Evolutionary conservation across 2,113 vertebrate species (phyloP).

Genomic region (Anthoscopus minutus): DNA sequence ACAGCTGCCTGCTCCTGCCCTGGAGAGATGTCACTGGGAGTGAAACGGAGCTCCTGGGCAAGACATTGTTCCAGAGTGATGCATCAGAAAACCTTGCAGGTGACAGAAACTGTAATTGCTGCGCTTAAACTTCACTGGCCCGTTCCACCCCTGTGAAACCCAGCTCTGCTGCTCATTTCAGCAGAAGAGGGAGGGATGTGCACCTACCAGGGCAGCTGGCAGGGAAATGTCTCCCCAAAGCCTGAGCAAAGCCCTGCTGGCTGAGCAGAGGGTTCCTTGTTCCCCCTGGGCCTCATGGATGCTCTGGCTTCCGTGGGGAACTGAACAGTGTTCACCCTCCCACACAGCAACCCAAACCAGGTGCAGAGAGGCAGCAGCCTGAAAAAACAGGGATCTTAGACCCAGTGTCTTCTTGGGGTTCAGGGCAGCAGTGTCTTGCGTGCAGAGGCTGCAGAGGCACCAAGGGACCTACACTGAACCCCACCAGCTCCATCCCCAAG

Average conservation of each 20-base stretch:
- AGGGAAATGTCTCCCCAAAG: background rate
- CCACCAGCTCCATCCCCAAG: background rate
- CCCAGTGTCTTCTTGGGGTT: background rate
- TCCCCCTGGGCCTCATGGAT: accelerated
- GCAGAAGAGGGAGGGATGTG: background rate
- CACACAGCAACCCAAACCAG: background rate
- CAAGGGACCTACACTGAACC: background rate
- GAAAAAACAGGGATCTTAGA: background rate
- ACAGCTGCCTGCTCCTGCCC: background rate
- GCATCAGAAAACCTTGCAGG: background rate
- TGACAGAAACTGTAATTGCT: slow-evolving; percentile 38
- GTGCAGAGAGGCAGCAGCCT: background rate
- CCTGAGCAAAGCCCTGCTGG: background rate
- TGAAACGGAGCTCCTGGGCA: slow-evolving; percentile 15
- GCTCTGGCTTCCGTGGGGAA: background rate
- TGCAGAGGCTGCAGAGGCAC: background rate
- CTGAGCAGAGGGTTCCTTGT: background rate
- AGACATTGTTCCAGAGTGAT: background rate
- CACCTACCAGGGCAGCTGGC: background rate
- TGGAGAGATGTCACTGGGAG: background rate
- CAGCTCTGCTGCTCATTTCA: background rate
- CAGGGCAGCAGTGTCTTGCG: accelerated
- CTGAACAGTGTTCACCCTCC: background rate
- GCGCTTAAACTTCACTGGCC: background rate
- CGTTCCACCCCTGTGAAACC: background rate